Percentiles rank a stretch among this genome's conserved stretches.
These are phyloP conservation scores for Casuarius casuarius DNA, from an alignment of 2,113 vertebrate genomes.

Conservation along the genomic window DNA sequence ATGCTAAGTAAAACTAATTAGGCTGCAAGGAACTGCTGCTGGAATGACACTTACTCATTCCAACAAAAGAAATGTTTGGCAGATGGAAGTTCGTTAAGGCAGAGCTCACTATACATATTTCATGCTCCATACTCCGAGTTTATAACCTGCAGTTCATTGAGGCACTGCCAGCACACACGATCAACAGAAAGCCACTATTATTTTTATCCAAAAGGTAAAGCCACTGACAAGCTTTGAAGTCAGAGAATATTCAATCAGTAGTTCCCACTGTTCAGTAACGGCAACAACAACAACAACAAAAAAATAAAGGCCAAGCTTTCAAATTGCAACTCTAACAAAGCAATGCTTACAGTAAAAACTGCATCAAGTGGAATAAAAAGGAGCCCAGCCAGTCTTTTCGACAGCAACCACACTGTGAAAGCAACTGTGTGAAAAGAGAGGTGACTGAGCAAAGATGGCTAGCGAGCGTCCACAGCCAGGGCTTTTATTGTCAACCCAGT, in stretches of 20 bases:
- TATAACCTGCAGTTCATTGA: conserved; percentile 55
- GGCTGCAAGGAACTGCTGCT: conserved; percentile 56
- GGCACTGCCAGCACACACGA: conserved; percentile 19
- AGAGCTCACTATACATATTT: conserved; percentile 46
- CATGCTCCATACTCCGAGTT: conserved; percentile 51
- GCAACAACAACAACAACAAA: conserved; percentile 57
- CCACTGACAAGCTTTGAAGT: conserved; percentile 54
- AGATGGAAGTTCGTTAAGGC: conserved; percentile 42
- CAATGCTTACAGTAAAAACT: conserved; percentile 53
- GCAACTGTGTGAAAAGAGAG: conserved; percentile 52
- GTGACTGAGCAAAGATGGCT: conserved; percentile 31
- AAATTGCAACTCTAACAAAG: conserved; percentile 52
- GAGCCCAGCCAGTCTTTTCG: conserved; percentile 58
- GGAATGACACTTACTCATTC: conserved; percentile 56
- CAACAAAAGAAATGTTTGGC: conserved; percentile 52
- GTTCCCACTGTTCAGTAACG: conserved; percentile 29
- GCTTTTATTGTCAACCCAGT: conserved; percentile 68
- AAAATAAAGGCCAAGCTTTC: conserved; percentile 59
- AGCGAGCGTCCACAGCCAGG: conserved; percentile 21
- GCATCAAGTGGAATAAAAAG: conserved; percentile 39
- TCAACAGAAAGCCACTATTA: conserved; percentile 33
- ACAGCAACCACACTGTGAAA: conserved; percentile 52
- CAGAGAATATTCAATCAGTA: not conserved
- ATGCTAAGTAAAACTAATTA: conserved; percentile 56
- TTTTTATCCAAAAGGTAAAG: conserved; percentile 46